Base-by-base conservation (phyloP, 2,888 invertebrate genomes). In the Agriopis marginaria region DNA sequence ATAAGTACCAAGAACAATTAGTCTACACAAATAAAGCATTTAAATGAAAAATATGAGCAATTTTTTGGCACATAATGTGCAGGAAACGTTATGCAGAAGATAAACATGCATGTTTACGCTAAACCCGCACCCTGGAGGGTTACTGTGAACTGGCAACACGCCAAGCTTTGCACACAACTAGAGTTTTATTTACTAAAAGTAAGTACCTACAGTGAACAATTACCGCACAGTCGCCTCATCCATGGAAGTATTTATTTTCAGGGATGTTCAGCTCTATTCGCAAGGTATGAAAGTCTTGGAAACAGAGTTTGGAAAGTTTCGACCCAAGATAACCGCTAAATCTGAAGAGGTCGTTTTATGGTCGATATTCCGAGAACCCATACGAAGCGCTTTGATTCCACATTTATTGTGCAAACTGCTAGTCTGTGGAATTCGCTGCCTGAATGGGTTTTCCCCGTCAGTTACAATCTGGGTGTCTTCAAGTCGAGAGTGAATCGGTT, bases 21-120 rank as follows among this genome's bases (percentile, higher is more conserved):
- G 7, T 39, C 12, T 39, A 6, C 32, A 42, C 40, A 56, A 56
- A 56, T 14, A 56, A 14, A 44, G 58, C 39, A 65, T 44, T 32
- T n/a, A n/a, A 45, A 45, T 44, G 10, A 44, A 44, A 60, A 40
- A 47, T 59, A 66, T 47, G 53, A 39, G 39, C 53, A 39, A 39
- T 66, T 23, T 39, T 17, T 53, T 59, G 47, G 42, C 47, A 60
- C 45, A 66, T 60, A 47, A 54, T 44, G n/a, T n/a, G n/a, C n/a
- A 45, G 17, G 39, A 32, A 61, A 60, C 54, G 32, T 56, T 62
- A 56, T 56, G 62, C 14, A 47, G 12, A 14, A 63, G 63, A 59
- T 53, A 63, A 68, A 59, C 68, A 63, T 17, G 11, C 14, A 50
- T 59, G 63, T 63, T 68, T 63, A 63, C 63, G 14, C 23, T 62